These are phyloP conservation scores for Spinibarbus caldwelli DNA, from an alignment of 2,797 vertebrate genomes.

Conservation along the genomic window DNA sequence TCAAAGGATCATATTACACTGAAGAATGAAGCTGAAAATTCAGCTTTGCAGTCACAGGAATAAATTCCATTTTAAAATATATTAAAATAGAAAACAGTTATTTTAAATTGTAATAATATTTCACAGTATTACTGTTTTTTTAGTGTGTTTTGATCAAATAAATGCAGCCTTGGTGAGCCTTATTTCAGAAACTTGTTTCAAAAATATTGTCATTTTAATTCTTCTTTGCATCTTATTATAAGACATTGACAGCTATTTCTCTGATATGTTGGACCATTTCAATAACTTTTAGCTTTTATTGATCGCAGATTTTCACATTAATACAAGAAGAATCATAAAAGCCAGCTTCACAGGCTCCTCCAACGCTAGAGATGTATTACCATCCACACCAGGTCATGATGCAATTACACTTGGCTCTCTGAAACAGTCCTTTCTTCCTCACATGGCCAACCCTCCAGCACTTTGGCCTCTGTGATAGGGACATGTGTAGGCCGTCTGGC, in stretches of 20 bases:
- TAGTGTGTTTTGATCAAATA: neutral
- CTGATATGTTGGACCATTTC: neutral
- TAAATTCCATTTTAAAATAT: too few relatives aligned
- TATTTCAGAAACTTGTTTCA: neutral
- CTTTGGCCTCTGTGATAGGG: constrained; percentile 50
- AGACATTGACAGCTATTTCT: neutral
- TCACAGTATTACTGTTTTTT: neutral
- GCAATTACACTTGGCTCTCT: constrained; percentile 55
- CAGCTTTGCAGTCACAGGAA: too few relatives aligned
- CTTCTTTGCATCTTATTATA: neutral
- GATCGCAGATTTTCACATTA: neutral
- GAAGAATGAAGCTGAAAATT: too few relatives aligned
- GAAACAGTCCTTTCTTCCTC: constrained; percentile 46
- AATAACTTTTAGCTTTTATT: neutral
- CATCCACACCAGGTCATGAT: constrained; percentile 50
- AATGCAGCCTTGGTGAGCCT: neutral
- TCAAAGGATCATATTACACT: too few relatives aligned
- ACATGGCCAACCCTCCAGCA: constrained; percentile 45
- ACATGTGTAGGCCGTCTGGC: constrained; percentile 59
- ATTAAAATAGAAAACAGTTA: too few relatives aligned
- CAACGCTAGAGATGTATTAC: constrained; percentile 26
- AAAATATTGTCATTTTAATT: neutral
- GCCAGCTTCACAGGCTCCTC: neutral
- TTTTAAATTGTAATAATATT: neutral
- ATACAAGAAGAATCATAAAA: neutral